phyloP scores from a whole-genome alignment of 2,888 invertebrate genomes.

The Drymonia ruficornis region DNA sequence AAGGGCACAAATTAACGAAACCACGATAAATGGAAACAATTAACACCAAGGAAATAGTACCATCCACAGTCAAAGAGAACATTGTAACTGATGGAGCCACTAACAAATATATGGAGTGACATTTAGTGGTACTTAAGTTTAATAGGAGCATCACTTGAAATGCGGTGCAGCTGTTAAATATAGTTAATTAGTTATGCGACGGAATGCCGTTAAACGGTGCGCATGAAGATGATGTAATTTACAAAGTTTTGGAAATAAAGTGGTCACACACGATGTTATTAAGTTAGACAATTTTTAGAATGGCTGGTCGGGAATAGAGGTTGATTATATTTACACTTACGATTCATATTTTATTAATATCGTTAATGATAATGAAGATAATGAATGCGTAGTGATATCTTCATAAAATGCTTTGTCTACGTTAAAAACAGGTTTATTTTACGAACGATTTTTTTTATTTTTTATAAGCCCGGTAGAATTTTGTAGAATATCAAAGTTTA shows the following conservation, averaged over 20 bases:
- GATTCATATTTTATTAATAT: not conserved
- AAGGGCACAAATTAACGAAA: slow-evolving; percentile 57
- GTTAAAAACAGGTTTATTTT: no score
- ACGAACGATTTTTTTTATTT: no score
- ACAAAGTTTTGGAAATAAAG: slow-evolving; percentile 36
- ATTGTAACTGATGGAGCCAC: slow-evolving; percentile 53
- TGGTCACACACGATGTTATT: slow-evolving; percentile 19
- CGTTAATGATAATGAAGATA: not conserved
- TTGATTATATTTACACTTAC: not conserved
- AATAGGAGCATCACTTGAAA: slow-evolving; percentile 69
- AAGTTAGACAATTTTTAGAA: not conserved
- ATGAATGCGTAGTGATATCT: not conserved
- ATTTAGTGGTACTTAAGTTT: slow-evolving; percentile 75
- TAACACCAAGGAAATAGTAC: slow-evolving; percentile 64
- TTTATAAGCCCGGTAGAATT: no score
- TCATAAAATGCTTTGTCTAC: no score
- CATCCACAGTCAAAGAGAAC: slow-evolving; percentile 56
- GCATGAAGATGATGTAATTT: slow-evolving; percentile 40
- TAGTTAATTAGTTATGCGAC: slow-evolving; percentile 69
- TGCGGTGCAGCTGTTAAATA: slow-evolving; percentile 71
- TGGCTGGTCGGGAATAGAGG: not conserved
- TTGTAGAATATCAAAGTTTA: no score
- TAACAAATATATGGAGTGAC: slow-evolving; percentile 75
- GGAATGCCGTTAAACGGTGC: slow-evolving; percentile 42
- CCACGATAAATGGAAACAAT: slow-evolving; percentile 69